phyloP scores from a whole-genome alignment of 2,888 invertebrate species.

The Acholoe squamosa region DNA sequence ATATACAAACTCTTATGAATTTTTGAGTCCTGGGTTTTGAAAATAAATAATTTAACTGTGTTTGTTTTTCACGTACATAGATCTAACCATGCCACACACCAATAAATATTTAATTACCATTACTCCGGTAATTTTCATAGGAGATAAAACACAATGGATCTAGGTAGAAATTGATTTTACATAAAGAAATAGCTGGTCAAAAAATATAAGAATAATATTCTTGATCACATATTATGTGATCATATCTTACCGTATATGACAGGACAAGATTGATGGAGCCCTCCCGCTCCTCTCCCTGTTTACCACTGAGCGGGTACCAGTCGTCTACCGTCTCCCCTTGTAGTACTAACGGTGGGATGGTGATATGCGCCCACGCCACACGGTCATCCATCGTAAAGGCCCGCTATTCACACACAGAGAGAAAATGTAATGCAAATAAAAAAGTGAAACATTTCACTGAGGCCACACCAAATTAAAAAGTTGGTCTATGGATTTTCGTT shows the following conservation, averaged over 20 bases:
- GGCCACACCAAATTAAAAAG: neutral
- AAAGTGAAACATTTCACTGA: too few species aligned
- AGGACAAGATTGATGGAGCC: conserved; percentile 96
- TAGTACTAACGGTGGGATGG: conserved; percentile 92
- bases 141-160: too few species aligned
- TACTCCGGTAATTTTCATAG: too few species aligned
- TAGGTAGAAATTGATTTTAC: too few species aligned
- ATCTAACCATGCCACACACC: too few species aligned
- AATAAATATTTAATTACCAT: too few species aligned
- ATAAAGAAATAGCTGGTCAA: too few species aligned
- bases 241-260: conserved; percentile 76
- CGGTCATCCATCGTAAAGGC: conserved; percentile 98
- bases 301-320: conserved; percentile 96
- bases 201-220: neutral
- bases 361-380: conserved; percentile 96
- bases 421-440: too few species aligned
- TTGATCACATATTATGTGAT: neutral
- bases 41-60: neutral
- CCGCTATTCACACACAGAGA: conserved; percentile 85
- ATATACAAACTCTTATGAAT: neutral
- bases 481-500: too few species aligned
- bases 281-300: conserved; percentile 96
- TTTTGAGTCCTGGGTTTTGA: neutral
- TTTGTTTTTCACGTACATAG: too few species aligned
- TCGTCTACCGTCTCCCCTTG: conserved; percentile 95